Evolutionary conservation across 1,140 invertebrate genomes (phyloP).

Genomic region (Drosophila novamexicana): DNA sequence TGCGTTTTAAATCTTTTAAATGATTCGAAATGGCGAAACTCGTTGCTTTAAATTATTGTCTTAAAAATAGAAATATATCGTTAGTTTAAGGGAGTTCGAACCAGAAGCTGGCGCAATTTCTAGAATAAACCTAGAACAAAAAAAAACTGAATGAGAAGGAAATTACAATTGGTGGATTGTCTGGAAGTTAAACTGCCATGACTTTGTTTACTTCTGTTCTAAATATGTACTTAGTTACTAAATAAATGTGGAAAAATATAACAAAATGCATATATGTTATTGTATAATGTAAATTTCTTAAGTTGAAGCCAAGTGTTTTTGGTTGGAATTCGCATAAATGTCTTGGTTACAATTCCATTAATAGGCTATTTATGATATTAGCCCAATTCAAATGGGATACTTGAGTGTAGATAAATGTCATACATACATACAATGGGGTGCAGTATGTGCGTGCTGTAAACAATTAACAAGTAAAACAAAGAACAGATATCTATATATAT

Average conservation of each 20-base stretch:
- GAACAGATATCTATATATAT: slow-evolving; percentile 32
- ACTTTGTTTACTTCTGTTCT: slow-evolving; percentile 32
- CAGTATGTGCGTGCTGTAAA: slow-evolving; percentile 46
- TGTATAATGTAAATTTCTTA: slow-evolving; percentile 16
- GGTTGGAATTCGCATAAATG: slow-evolving; percentile 6
- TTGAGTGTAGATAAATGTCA: slow-evolving; percentile 9
- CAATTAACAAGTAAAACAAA: slow-evolving; percentile 67
- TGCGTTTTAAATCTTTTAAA: background rate
- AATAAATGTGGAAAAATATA: slow-evolving; percentile 36
- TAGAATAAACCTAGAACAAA: background rate
- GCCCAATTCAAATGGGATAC: slow-evolving; percentile 24
- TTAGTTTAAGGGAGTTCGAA: too few relatives aligned
- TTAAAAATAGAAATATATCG: too few relatives aligned
- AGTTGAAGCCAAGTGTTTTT: slow-evolving; percentile 31
- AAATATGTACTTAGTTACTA: slow-evolving; percentile 28
- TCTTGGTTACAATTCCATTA: slow-evolving; percentile 11
- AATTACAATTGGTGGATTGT: slow-evolving; percentile 9
- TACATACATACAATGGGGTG: background rate
- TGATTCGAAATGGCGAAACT: background rate
- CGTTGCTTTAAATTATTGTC: too few relatives aligned
- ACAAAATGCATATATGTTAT: slow-evolving; percentile 36
- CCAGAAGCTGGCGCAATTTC: too few relatives aligned
- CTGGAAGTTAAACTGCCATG: slow-evolving; percentile 33
- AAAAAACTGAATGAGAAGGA: background rate
- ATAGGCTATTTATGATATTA: background rate